phyloP scores from a whole-genome alignment of 2,113 vertebrate genomes.

The Odontophorus gujanensis region DNA sequence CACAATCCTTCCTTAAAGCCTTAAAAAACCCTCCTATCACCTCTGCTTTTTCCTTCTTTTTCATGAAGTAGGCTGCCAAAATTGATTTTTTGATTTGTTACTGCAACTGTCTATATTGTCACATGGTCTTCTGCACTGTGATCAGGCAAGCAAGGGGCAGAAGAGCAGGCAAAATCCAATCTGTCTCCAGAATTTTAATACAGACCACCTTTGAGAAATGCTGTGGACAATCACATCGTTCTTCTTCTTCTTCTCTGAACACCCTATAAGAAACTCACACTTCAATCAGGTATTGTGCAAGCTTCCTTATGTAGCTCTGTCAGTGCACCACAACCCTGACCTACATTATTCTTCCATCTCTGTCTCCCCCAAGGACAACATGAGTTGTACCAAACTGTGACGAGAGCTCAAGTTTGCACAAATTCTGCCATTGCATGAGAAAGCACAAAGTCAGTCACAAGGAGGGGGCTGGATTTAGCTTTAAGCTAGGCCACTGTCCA shows the following conservation, averaged over 20 bases:
- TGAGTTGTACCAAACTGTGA: background rate
- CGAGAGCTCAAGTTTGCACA: slow-evolving; percentile 15
- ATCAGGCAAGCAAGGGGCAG: background rate
- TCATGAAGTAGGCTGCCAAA: background rate
- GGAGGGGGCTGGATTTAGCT: background rate
- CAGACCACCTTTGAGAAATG: slow-evolving; percentile 1
- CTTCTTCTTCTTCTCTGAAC: background rate
- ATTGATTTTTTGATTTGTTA: slow-evolving; percentile 25
- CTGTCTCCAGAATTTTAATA: background rate
- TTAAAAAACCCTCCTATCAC: background rate
- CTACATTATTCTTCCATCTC: background rate
- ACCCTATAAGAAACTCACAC: background rate
- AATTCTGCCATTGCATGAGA: background rate
- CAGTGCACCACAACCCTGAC: background rate
- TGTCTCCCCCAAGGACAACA: background rate
- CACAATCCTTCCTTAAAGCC: background rate
- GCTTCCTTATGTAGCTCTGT: background rate
- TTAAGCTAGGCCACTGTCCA: background rate
- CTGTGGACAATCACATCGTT: background rate
- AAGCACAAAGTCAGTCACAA: background rate
- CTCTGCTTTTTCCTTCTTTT: background rate
- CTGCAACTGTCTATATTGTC: background rate
- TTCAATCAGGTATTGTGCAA: background rate
- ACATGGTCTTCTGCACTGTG: background rate
- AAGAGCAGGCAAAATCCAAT: background rate